Evolutionary conservation across 2,797 vertebrate species (phyloP).

Genomic region (Neosilurus hyrtlii): DNA sequence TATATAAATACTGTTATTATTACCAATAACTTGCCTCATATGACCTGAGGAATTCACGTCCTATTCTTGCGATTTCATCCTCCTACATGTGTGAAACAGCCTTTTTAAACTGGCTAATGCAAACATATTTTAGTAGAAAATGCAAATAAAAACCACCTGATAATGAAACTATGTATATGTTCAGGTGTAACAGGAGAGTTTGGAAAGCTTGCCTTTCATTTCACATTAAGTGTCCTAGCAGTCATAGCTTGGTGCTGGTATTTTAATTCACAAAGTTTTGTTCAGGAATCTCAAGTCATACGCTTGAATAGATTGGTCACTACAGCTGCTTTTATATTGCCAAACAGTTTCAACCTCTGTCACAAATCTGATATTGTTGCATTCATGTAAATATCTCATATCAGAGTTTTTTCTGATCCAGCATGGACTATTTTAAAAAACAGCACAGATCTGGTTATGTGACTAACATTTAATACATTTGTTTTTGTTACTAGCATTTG

Average conservation of each 20-base stretch:
- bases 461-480: neutral
- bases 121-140: too few species aligned
- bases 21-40: too few species aligned
- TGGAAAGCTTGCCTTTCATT: too few species aligned
- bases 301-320: neutral
- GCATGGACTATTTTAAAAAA: neutral
- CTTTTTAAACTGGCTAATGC: too few species aligned
- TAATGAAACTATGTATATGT: too few species aligned
- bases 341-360: neutral
- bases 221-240: neutral
- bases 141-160: too few species aligned
- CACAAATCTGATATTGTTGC: neutral
- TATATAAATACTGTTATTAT: too few species aligned
- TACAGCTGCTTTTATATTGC: neutral
- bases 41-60: too few species aligned
- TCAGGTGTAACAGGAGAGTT: too few species aligned
- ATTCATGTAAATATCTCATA: neutral
- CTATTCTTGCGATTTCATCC: too few species aligned
- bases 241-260: neutral
- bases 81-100: too few species aligned
- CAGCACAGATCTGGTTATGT: neutral
- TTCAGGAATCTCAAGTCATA: neutral
- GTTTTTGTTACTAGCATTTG: neutral
- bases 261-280: neutral
- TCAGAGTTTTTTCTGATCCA: neutral